Evolutionary conservation across 2,797 vertebrate genomes (phyloP), one percentile per base, ranked within the genome.

Genomic region (Sebastes minor): DNA sequence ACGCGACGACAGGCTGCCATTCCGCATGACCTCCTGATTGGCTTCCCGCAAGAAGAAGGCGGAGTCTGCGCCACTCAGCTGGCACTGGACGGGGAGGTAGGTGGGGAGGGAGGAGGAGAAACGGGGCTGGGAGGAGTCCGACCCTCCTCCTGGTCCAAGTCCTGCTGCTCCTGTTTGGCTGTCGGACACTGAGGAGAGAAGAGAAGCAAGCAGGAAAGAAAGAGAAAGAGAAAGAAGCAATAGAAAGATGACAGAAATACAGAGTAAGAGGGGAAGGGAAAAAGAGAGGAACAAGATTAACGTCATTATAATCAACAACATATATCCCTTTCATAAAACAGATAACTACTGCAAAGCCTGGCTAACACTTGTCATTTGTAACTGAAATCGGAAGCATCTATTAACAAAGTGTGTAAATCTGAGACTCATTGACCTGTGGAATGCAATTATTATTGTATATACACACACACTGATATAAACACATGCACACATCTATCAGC

Each of bases 41-140:
- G 97, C 95, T 87, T 98, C 98, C 56, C 97, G 97, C 42, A 99
- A 95, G 89, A 99, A 98, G 94, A 97, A 99, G 86, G 96, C 95
- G 9, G 95, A 91, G 49, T 98, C 97, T 0, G 97, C 95, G 0
- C 96, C 95, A 25, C 90, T 95, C 33, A 99, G 67, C 66, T 95
- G 97, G 81, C 97, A 95, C 77, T 94, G 96, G 0, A 96, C 95
- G 0, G 98, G 98, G 52, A 99, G 96, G 80, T 97, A 98, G 0
- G 97, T 96, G 0, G 97, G 97, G 10, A 98, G 95, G 20, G 97
- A 96, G 18, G 97, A 96, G 20, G 97, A 96, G 71, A 98, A 98
- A 59, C 95, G 95, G 9, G 92, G 67, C 62, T 89, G 96, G 57
- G 85, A 91, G 18, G 86, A 68, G 57, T 95, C 93, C 3, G 25